Base-by-base conservation (phyloP, 1,140 invertebrate genomes). In the Papilio helenus region DNA sequence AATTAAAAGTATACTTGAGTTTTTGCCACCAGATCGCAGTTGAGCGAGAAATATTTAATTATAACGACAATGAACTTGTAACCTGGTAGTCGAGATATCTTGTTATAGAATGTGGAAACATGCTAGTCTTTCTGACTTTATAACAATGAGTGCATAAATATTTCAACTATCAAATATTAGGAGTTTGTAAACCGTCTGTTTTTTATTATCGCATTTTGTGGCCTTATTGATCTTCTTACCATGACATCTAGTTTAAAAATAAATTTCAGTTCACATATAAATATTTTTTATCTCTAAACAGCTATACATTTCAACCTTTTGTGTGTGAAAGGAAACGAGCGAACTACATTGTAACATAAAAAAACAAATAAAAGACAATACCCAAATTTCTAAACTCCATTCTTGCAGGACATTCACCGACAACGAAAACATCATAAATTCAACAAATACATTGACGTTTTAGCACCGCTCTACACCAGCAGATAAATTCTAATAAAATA, bases 1-100 rank as follows among this genome's bases (percentile, higher is more conserved):
- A 90, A 92, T 93, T 92, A 93, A 92, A 92, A 92, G 91, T 85
- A 86, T 83, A 86, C 87, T 86, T 88, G 86, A 89, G 82, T 90
- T 89, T 93, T 91, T 88, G 86, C 86, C 81, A 85, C 81, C 82
- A 87, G 84, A 89, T 89, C 86, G 87, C 88, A 86, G 85, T 86
- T 87, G 88, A 88, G 83, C 86, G 80, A 90, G 86, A 86, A 89
- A 92, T 89, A 84, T 89, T 89, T 87, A 86, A 90, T 90, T 89
- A 86, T 87, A 89, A 74, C 85, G 86, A 88, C 72, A 49, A 26
- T 61, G 58, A 26, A 61, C 58, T 61, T 26, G 58, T 61, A 14
- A 61, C 58, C 58, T 61, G 51, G 51, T 61, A 61, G 58, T 61
- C 55, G 23, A 23, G 20, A 3, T 26, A 61, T 9, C 20, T 61